Evolutionary conservation across 2,113 vertebrate species (phyloP).

Genomic region (Calypte anna): DNA sequence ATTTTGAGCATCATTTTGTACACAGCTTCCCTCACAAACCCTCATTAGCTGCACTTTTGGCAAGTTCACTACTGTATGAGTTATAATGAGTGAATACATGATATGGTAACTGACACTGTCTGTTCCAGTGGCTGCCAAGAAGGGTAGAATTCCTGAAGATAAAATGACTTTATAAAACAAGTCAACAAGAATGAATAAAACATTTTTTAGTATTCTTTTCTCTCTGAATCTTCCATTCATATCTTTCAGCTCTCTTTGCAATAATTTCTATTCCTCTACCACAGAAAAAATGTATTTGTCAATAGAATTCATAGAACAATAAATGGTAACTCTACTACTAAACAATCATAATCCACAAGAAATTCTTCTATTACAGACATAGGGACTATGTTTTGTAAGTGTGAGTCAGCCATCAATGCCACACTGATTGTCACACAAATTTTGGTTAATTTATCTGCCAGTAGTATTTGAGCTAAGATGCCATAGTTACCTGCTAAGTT

Average conservation of each 20-base stretch:
- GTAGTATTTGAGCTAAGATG: not conserved
- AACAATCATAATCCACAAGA: not conserved
- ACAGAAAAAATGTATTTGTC: not conserved
- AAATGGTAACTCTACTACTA: not conserved
- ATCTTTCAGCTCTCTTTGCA: not conserved
- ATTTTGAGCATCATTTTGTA: not conserved
- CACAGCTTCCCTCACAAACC: not conserved
- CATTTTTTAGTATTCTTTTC: not conserved
- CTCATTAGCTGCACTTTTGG: not conserved
- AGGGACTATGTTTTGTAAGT: not conserved
- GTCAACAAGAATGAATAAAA: not conserved
- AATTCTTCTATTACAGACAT: not conserved
- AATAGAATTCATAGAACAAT: not conserved
- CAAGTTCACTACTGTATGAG: not conserved
- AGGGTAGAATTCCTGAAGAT: not conserved
- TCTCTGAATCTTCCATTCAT: not conserved
- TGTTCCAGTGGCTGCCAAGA: not conserved
- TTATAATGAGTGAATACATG: not conserved
- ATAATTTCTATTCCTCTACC: not conserved
- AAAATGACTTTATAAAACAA: not conserved
- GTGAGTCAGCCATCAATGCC: not conserved
- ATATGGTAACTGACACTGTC: not conserved
- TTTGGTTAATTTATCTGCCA: not conserved
- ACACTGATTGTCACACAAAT: not conserved
- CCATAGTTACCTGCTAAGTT: not conserved